phyloP scores from a whole-genome alignment of 2,888 invertebrate species.

The Sphaerophoria taeniata region DNA sequence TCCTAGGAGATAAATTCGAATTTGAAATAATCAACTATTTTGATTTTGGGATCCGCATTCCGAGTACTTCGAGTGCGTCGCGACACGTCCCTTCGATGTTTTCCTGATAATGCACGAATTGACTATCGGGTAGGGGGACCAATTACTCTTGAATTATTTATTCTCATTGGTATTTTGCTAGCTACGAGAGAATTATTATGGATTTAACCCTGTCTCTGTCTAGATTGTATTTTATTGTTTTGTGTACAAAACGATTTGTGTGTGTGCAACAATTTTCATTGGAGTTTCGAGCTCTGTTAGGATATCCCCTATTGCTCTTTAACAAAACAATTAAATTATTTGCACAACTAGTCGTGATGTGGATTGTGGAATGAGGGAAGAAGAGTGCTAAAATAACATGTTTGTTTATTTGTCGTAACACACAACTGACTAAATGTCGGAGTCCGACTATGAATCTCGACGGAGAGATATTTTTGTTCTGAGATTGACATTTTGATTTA shows the following conservation, averaged over 20 bases:
- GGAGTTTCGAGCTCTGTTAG: too few species aligned
- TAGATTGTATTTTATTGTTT: too few species aligned
- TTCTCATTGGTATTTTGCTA: constrained; percentile 36
- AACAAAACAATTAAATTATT: constrained; percentile 27
- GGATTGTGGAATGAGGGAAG: neutral
- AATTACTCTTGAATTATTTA: constrained; percentile 67
- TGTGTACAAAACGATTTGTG: neutral
- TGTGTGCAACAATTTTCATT: neutral
- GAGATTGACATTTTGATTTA: constrained; percentile 12
- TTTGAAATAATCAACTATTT: constrained; percentile 36
- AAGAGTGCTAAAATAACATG: constrained; percentile 3
- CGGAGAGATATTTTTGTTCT: neutral
- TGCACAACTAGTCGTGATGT: neutral
- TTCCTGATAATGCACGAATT: constrained; percentile 43
- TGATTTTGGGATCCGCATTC: neutral
- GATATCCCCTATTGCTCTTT: neutral
- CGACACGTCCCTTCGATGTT: too few species aligned
- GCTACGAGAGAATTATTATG: neutral
- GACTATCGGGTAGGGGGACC: constrained; percentile 66
- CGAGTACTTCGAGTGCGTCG: neutral
- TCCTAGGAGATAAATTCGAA: constrained; percentile 31
- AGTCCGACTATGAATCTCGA: constrained; percentile 4
- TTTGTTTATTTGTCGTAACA: constrained; percentile 8
- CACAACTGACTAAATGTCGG: neutral
- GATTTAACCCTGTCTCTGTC: neutral